Percentiles rank a stretch among this genome's conserved stretches.
These are phyloP conservation scores for Platygyra sinensis DNA, from an alignment of 64 coral and sea anemone genomes.

Conservation along the genomic window DNA sequence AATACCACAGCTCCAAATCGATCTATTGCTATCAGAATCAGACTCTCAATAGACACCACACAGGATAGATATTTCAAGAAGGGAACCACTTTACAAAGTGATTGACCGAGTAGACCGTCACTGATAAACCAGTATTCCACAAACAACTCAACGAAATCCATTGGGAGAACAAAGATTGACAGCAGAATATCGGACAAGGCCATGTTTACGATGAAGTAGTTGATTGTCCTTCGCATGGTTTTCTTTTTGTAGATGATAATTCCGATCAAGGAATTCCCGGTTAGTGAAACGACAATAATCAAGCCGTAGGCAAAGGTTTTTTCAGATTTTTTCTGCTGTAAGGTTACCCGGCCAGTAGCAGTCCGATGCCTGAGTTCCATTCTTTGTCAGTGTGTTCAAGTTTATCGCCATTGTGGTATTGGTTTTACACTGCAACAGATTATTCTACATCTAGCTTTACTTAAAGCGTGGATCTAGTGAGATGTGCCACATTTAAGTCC, in stretches of 20 bases:
- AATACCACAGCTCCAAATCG: too few relatives aligned
- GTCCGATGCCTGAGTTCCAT: not conserved
- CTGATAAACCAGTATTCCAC: not conserved
- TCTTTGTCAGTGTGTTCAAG: not conserved
- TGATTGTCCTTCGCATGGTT: not conserved
- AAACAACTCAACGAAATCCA: not conserved
- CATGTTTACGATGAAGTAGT: not conserved
- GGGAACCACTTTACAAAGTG: not conserved
- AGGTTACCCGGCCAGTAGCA: not conserved
- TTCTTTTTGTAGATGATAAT: conserved; percentile 8
- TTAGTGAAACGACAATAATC: not conserved
- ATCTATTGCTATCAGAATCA: too few relatives aligned
- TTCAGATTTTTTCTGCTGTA: not conserved
- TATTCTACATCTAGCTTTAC: too few relatives aligned
- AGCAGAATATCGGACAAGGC: not conserved
- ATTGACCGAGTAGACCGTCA: not conserved
- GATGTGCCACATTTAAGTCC: too few relatives aligned
- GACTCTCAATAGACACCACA: too few relatives aligned
- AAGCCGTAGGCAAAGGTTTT: not conserved
- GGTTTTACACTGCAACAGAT: too few relatives aligned
- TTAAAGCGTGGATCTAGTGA: too few relatives aligned
- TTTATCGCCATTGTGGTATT: not conserved
- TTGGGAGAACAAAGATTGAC: not conserved
- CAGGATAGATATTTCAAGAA: too few relatives aligned
- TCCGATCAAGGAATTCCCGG: conserved; percentile 4